Conservation (phyloP, 2,113 vertebrate species). For the Patagioenas fasciata region DNA sequence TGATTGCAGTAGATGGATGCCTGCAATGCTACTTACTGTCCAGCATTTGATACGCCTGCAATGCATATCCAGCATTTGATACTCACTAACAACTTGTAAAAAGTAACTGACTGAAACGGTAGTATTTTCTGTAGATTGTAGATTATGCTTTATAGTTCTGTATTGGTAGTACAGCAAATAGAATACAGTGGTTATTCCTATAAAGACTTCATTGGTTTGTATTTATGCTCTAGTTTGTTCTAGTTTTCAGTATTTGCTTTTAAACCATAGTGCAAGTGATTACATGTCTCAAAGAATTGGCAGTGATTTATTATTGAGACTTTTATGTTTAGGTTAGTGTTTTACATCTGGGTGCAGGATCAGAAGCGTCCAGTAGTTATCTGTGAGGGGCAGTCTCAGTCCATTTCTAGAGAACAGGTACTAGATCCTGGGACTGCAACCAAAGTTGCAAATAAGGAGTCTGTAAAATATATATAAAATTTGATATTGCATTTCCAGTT, state of each 20-base stretch:
- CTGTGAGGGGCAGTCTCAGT: background rate
- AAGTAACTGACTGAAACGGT: background rate
- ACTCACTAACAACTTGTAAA: background rate
- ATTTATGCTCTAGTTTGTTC: background rate
- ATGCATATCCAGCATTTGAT: background rate
- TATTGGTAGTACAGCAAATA: background rate
- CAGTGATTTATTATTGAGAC: background rate
- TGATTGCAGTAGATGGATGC: background rate
- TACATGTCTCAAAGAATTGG: background rate
- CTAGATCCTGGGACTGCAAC: background rate
- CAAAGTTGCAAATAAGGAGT: background rate
- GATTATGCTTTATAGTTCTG: background rate
- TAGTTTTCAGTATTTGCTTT: background rate
- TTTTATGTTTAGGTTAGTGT: background rate
- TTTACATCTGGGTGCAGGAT: background rate
- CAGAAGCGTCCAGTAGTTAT: background rate
- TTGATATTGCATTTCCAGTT: background rate
- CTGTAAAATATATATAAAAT: background rate
- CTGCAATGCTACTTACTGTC: background rate
- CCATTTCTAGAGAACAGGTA: background rate
- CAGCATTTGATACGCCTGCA: background rate
- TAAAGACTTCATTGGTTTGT: background rate
- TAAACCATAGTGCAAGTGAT: background rate
- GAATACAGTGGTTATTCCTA: background rate
- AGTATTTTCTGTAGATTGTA: background rate